Evolutionary conservation across 23 tunicate genomes (phyloP), one percentile per base, ranked within the genome.

Genomic region (Phallusia fumigata): DNA sequence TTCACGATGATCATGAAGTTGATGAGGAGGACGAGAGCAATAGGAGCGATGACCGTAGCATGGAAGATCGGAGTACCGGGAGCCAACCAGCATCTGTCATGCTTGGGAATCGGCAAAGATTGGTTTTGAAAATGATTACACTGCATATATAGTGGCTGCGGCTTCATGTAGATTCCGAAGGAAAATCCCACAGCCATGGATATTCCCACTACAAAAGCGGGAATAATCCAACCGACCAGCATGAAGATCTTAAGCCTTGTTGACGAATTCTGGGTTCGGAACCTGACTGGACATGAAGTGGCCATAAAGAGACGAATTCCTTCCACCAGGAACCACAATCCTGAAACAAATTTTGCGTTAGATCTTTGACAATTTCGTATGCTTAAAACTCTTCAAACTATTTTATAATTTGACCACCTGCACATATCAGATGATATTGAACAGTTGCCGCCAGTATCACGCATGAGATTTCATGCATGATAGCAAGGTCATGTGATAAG

Each of bases 21-120:
- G 69, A 58, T 58, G 69, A 58, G 69, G 28, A 58, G 11, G 69
- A 58, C 69, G 69, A 58, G 69, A 58, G 69, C 69, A 58, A 58
- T 11, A 58, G 69, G 69, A 58, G 69, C 69, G 69, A 58, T 58
- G 69, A 58, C 69, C 28, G 69, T 6, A 24, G 28, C 8, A 16
- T 58, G 13, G 69, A 58, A 58, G 69, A 58, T 58, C 5, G 69
- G 69, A 58, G 69, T 58, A 24, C 28, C 28, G 26, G 69, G 69
- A 58, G 69, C 69, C 69, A 58, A 58, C 69, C 69, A 58, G 28
- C 69, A 58, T 58, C 69, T 22, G 28, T 58, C 69, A 16, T 58
- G 13, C 69, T 58, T 58, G 11, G 69, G 69, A 58, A 58, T 13
- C 28, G 11, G 69, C 13, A 24, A 6, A 21, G 16, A 58, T 58